Base-by-base conservation (phyloP, 2,797 vertebrate genomes). In the Mus caroli region DNA sequence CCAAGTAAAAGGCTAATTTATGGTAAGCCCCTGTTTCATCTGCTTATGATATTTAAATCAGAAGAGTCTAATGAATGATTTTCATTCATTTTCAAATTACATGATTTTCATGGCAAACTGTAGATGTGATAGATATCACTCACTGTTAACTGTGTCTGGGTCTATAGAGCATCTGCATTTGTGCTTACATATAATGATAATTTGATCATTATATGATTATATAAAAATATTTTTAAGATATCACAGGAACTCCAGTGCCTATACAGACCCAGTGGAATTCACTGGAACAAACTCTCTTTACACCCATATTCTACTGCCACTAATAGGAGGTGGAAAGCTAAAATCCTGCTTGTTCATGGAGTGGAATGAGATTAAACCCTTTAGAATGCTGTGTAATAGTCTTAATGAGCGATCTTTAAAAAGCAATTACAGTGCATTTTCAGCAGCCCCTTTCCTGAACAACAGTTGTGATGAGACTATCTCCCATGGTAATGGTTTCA, bases 371-470 rank as follows among this genome's bases (percentile, higher is more conserved):
- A 97, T 97, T 96, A 97, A 96, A 97, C 37, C 89, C 92, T 97
- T 97, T 97, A 95, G 88, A 97, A 97, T 97, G 94, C 92, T 97
- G 93, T 96, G 95, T 96, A 97, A 97, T 93, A 92, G 96, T 97
- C 88, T 97, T 97, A 97, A 98, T 96, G 97, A 96, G 88, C 78
- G 64, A 95, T 97, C 95, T 96, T 97, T 96, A 97, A 96, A 97
- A 96, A 94, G 96, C 95, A 97, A 96, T 97, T 97, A 96, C 79
- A 96, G 91, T 92, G 86, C 69, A 97, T 97, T 97, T 97, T 96
- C 86, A 92, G 90, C 83, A 95, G 93, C 88, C 75, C 79, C 69
- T 96, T 96, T 94, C 76, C 90, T 92, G 91, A 97, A 96, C 87
- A 97, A 97, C 92, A 91, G 83, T 96, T 97, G 88, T 97, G 91